phyloP scores from a whole-genome alignment of 2,797 vertebrate genomes.

The Botia kubotai region DNA sequence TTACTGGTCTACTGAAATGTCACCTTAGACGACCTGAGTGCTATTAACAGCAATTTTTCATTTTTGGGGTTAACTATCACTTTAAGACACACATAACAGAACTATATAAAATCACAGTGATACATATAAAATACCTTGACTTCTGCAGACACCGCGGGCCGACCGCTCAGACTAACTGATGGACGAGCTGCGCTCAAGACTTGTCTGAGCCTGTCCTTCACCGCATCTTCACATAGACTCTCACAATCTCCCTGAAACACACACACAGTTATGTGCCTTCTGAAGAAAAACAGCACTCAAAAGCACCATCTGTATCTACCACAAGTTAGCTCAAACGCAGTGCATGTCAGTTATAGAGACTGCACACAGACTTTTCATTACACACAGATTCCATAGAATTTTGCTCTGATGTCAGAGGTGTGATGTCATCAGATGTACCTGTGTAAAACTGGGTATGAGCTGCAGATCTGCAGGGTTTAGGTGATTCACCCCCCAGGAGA shows the following conservation, averaged over 20 bases:
- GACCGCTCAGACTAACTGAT: conserved; percentile 83
- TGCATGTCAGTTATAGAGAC: too few species aligned
- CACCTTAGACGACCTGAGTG: too few species aligned
- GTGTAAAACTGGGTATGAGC: conserved; percentile 73
- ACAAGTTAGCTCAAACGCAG: too few species aligned
- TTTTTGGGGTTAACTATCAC: too few species aligned
- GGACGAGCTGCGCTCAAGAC: conserved; percentile 81
- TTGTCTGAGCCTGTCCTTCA: conserved; percentile 80
- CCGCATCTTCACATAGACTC: conserved; percentile 56
- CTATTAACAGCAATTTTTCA: too few species aligned
- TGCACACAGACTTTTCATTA: too few species aligned
- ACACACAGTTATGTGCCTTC: conserved; percentile 18
- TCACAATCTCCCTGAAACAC: conserved; percentile 57
- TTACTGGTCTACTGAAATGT: too few species aligned
- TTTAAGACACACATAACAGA: too few species aligned
- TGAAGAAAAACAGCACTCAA: background rate
- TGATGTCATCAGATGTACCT: conserved; percentile 74
- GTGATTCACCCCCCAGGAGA: conserved; percentile 83
- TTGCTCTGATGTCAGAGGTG: too few species aligned
- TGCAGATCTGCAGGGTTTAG: conserved; percentile 75
- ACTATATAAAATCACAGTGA: too few species aligned
- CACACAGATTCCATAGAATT: too few species aligned
- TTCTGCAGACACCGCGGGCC: conserved; percentile 77
- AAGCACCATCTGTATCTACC: background rate
- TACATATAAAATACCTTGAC: conserved; percentile 76